A percentile compares a stretch with the other conserved stretches of the same genome.
phyloP scores from a whole-genome alignment of 2,797 vertebrate species.

The Hypotaenidia okinawae region DNA sequence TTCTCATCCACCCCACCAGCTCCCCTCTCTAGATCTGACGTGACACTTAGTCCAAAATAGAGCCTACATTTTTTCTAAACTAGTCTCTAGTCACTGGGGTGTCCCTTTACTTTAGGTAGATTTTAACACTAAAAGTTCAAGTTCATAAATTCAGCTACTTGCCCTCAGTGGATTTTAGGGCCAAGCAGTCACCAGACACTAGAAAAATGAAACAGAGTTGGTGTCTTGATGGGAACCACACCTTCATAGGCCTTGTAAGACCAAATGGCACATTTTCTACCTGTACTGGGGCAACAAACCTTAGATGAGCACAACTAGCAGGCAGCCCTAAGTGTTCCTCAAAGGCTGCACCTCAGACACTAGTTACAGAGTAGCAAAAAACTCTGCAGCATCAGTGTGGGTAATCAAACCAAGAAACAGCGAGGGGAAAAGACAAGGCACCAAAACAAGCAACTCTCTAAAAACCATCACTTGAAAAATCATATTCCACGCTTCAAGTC shows the following conservation, averaged over 20 bases:
- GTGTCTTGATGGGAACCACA: neutral
- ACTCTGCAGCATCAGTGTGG: fast-evolving
- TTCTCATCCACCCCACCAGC: neutral
- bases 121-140: neutral
- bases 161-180: neutral
- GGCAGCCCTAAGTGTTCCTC: neutral
- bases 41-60: neutral
- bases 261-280: neutral
- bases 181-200: neutral
- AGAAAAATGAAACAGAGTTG: neutral
- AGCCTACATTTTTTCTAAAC: neutral
- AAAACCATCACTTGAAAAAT: neutral
- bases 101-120: neutral
- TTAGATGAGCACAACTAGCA: neutral
- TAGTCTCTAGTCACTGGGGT: neutral
- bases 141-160: neutral
- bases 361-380: neutral
- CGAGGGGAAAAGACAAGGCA: neutral
- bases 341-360: neutral
- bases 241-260: neutral
- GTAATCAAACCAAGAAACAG: neutral
- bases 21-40: neutral
- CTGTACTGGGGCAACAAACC: fast-evolving
- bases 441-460: neutral
- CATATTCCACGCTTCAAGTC: neutral